Evolutionary conservation across 2,113 vertebrate species (phyloP).

Genomic region (Tauraco erythrolophus): DNA sequence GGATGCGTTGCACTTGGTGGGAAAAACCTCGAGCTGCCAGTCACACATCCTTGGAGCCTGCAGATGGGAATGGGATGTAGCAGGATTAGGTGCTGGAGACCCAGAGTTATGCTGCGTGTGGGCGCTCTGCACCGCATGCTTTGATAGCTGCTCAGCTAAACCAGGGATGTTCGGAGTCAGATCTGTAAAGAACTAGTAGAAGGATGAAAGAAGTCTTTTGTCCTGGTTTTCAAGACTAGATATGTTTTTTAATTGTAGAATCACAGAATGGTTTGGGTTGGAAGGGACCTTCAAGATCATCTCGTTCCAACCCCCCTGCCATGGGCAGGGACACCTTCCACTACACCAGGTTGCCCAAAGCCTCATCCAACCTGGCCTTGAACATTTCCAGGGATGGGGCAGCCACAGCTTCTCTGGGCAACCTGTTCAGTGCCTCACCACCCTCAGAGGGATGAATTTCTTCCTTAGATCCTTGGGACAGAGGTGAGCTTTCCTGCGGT

Average conservation of each 20-base stretch:
- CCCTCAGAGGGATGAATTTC: too few relatives aligned
- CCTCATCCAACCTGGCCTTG: too few relatives aligned
- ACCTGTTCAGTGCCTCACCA: too few relatives aligned
- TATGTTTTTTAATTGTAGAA: neutral
- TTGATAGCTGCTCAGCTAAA: neutral
- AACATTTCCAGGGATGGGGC: too few relatives aligned
- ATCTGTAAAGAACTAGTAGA: neutral
- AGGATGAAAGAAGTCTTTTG: neutral
- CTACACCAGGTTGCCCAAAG: too few relatives aligned
- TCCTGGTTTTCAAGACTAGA: neutral
- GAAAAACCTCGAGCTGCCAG: neutral
- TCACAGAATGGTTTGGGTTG: too few relatives aligned
- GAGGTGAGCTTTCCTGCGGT: neutral
- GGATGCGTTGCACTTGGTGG: neutral
- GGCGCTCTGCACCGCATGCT: fast-evolving
- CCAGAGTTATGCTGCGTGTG: fast-evolving
- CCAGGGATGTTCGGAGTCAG: neutral
- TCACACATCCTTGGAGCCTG: neutral
- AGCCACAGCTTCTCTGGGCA: too few relatives aligned
- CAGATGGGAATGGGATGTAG: neutral
- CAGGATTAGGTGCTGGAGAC: neutral
- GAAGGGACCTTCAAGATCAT: too few relatives aligned
- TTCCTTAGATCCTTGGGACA: neutral
- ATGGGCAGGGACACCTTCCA: too few relatives aligned
- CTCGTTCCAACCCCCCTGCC: too few relatives aligned